phyloP scores from a whole-genome alignment of 2,113 vertebrate genomes.

The Dendropsophus ebraccatus region DNA sequence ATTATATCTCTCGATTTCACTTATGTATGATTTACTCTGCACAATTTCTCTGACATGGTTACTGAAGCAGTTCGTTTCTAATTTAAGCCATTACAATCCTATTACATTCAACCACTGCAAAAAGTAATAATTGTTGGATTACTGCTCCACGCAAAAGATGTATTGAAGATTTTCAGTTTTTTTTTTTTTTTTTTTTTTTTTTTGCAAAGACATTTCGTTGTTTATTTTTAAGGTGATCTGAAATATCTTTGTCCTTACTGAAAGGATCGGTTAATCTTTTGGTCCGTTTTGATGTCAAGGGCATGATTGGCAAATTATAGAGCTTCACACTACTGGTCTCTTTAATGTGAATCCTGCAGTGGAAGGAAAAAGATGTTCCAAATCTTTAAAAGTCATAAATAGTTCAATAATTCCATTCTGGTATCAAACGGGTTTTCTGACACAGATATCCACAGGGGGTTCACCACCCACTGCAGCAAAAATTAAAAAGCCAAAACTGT shows the following conservation, averaged over 20 bases:
- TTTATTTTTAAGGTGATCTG: neutral
- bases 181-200: no score
- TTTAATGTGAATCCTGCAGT: neutral
- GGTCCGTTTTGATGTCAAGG: neutral
- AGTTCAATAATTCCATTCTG: neutral
- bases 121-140: conserved; percentile 63
- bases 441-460: neutral
- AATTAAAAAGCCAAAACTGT: neutral
- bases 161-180: no score
- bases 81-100: conserved; percentile 66
- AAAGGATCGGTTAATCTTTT: neutral
- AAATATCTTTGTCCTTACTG: neutral
- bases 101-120: conserved; percentile 62
- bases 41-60: conserved; percentile 58
- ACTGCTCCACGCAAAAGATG: conserved; percentile 54
- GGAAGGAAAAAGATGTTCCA: neutral
- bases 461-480: neutral
- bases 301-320: neutral
- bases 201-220: neutral
- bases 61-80: conserved; percentile 62
- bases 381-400: neutral
- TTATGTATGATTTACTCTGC: conserved; percentile 61
- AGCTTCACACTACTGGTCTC: neutral
- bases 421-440: neutral
- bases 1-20: conserved; percentile 52